Percentiles rank a stretch among this genome's conserved stretches.
Evolutionary conservation across 2,113 vertebrate species (phyloP).

Genomic region (Apteryx owenii): DNA sequence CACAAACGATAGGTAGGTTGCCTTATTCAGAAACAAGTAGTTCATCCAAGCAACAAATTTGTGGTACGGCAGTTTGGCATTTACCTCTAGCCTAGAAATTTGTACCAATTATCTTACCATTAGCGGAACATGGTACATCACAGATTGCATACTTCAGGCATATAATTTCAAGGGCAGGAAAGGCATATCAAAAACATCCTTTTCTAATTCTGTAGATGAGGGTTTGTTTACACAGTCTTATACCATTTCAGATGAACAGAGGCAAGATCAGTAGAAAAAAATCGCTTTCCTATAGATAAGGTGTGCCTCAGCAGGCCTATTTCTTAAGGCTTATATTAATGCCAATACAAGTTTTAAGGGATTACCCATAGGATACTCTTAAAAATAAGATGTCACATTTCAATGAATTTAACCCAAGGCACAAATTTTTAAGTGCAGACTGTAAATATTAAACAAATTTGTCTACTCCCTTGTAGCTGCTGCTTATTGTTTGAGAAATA

Average conservation of each 20-base stretch:
- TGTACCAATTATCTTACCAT: slow-evolving; percentile 61
- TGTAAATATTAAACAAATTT: slow-evolving; percentile 78
- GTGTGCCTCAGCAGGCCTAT: slow-evolving; percentile 54
- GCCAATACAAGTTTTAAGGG: slow-evolving; percentile 69
- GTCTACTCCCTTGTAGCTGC: slow-evolving; percentile 62
- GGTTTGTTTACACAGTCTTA: slow-evolving; percentile 63
- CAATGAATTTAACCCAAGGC: slow-evolving; percentile 74
- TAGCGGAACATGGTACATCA: slow-evolving; percentile 54
- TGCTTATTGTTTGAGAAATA: slow-evolving; percentile 75
- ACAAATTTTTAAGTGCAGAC: slow-evolving; percentile 61
- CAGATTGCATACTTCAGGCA: slow-evolving; percentile 19
- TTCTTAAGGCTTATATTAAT: slow-evolving; percentile 75
- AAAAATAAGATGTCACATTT: slow-evolving; percentile 75
- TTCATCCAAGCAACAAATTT: slow-evolving; percentile 27
- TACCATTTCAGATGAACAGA: slow-evolving; percentile 35
- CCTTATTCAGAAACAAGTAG: background rate
- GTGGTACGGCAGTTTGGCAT: slow-evolving; percentile 39
- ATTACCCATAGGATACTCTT: slow-evolving; percentile 68
- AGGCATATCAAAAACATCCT: slow-evolving; percentile 38
- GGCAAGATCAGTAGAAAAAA: slow-evolving; percentile 48
- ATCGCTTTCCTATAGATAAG: slow-evolving; percentile 52
- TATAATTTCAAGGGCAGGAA: slow-evolving; percentile 58
- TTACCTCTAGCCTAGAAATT: slow-evolving; percentile 45
- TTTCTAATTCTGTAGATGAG: slow-evolving; percentile 67
- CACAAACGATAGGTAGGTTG: slow-evolving; percentile 11